Conservation (phyloP, 2,113 vertebrate genomes). For the Chionis minor region DNA sequence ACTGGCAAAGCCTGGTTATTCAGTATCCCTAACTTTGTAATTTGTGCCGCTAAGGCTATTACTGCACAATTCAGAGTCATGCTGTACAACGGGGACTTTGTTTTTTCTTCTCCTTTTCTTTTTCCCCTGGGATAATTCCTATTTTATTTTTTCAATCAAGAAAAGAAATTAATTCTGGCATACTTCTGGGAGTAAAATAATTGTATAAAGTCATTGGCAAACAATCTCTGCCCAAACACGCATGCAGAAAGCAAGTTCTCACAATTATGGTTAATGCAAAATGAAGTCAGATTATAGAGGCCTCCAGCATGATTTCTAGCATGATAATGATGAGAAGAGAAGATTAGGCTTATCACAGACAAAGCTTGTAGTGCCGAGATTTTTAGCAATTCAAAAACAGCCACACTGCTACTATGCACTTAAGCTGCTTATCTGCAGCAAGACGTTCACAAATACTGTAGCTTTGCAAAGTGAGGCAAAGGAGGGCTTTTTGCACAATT, state of each 20-base stretch:
- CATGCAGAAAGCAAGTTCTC: conserved; percentile 56
- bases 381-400: conserved; percentile 29
- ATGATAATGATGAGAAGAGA: conserved; percentile 40
- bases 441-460: neutral
- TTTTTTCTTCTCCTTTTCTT: neutral
- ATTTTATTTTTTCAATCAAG: neutral
- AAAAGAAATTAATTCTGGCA: neutral
- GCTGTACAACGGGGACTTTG: neutral
- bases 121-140: neutral
- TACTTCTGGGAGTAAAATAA: conserved; percentile 33
- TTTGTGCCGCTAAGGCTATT: neutral
- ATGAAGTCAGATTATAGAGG: conserved; percentile 43
- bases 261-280: conserved; percentile 47
- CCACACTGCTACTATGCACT: neutral
- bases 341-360: conserved; percentile 51
- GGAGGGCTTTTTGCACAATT: neutral
- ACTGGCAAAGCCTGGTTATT: neutral
- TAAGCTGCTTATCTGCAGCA: neutral
- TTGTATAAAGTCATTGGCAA: conserved; percentile 45
- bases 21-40: neutral
- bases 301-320: conserved; percentile 39
- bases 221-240: conserved; percentile 46
- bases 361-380: neutral
- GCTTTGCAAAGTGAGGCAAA: neutral
- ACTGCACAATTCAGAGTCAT: neutral